These are phyloP conservation scores for Chloromyia formosa DNA, from an alignment of 2,888 invertebrate genomes.

Conservation along the genomic window DNA sequence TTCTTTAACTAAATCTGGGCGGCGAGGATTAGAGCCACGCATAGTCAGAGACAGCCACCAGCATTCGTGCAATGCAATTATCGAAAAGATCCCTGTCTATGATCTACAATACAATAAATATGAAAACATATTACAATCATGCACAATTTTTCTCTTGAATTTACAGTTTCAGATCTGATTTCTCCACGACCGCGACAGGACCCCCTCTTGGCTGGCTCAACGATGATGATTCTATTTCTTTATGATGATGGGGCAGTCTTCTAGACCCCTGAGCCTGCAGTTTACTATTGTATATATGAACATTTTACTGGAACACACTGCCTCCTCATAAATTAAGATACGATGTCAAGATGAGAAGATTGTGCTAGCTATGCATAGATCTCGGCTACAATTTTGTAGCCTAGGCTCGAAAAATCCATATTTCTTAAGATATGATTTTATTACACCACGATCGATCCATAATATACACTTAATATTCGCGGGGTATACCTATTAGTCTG, in stretches of 20 bases:
- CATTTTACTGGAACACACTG: too few relatives aligned
- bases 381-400: too few relatives aligned
- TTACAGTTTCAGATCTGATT: neutral
- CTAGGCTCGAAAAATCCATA: too few relatives aligned
- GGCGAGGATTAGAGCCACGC: too few relatives aligned
- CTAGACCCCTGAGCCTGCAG: neutral
- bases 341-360: neutral
- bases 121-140: neutral
- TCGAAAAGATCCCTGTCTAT: neutral
- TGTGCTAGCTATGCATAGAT: neutral
- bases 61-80: neutral
- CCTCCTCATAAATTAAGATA: neutral
- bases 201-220: too few relatives aligned
- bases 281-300: too few relatives aligned
- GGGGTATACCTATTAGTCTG: too few relatives aligned
- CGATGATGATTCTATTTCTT: neutral
- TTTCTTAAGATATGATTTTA: too few relatives aligned
- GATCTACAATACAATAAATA: constrained; percentile 1
- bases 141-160: neutral
- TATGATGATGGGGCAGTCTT: neutral
- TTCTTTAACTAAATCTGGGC: too few relatives aligned
- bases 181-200: too few relatives aligned
- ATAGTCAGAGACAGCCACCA: neutral
- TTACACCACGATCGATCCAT: too few relatives aligned
- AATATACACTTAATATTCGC: too few relatives aligned